These are phyloP conservation scores for Camelus bactrianus DNA, from an alignment of 2,113 vertebrate genomes.

Conservation along the genomic window DNA sequence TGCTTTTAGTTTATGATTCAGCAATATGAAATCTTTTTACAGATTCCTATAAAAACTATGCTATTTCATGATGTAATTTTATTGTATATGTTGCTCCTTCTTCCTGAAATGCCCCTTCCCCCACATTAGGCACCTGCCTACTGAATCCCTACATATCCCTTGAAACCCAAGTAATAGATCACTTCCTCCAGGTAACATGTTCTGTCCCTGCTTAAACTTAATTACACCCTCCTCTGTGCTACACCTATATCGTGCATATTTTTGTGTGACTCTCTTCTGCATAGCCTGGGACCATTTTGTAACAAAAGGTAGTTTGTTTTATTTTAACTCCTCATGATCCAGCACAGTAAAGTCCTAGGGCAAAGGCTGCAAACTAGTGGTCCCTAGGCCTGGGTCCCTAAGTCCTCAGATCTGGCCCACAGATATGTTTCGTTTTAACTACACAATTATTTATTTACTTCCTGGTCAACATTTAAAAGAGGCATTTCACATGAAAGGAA, in stretches of 20 bases:
- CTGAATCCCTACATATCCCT: not conserved
- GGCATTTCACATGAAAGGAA: not conserved
- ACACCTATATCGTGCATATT: not conserved
- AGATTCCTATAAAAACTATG: not conserved
- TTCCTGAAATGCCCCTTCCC: slow-evolving; percentile 1
- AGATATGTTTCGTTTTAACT: slow-evolving; percentile 1
- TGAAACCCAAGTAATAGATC: slow-evolving; percentile 2
- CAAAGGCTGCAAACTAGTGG: not conserved
- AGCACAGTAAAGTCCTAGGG: not conserved
- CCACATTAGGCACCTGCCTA: not conserved
- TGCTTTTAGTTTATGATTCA: slow-evolving; percentile 29
- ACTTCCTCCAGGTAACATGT: not conserved
- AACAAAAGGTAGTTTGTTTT: slow-evolving; percentile 26
- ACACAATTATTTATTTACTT: slow-evolving; percentile 18
- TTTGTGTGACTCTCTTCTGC: slow-evolving; percentile 27
- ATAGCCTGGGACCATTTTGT: not conserved
- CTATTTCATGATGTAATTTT: not conserved
- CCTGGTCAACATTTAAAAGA: not conserved
- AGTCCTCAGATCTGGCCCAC: not conserved
- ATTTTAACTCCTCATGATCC: not conserved
- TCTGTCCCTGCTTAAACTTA: slow-evolving; percentile 12
- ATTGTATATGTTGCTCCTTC: not conserved
- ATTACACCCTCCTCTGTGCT: slow-evolving; percentile 18
- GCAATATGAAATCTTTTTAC: not conserved
- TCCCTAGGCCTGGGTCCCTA: not conserved